Evolutionary conservation across 2,113 vertebrate species (phyloP).

Genomic region (Cyphomyrus plagiostoma): DNA sequence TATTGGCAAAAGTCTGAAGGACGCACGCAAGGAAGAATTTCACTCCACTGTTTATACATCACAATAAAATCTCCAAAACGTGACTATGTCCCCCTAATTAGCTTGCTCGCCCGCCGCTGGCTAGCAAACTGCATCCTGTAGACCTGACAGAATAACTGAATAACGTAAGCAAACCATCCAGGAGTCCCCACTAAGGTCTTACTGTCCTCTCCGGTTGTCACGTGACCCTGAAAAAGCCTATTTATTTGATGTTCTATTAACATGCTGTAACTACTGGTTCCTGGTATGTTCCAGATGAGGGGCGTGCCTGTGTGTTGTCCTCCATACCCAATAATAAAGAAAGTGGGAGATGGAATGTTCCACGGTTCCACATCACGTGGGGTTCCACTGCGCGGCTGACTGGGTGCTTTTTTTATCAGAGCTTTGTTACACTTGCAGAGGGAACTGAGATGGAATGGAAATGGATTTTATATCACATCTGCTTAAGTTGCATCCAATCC

Average conservation of each 20-base stretch:
- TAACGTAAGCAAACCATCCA: not conserved
- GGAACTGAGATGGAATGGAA: not conserved
- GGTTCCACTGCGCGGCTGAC: not conserved
- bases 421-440: not conserved
- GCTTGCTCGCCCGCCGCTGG: not conserved
- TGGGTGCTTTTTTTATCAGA: not conserved
- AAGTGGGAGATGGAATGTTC: not conserved
- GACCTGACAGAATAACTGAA: not conserved
- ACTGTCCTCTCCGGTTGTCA: not conserved
- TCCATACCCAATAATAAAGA: not conserved
- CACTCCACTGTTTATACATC: not conserved
- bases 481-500: not conserved
- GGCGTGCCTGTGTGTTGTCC: not conserved
- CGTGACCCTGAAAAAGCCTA: not conserved
- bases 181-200: not conserved
- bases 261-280: not conserved
- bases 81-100: not conserved
- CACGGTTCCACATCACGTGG: not conserved
- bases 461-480: constrained; percentile 6
- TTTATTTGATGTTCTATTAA: not conserved
- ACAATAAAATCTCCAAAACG: not conserved
- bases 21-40: not conserved
- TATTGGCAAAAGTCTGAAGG: not conserved
- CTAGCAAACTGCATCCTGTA: not conserved
- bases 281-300: not conserved